These are phyloP conservation scores for Hermodice carunculata DNA, from an alignment of 2,888 invertebrate species.

Conservation along the genomic window DNA sequence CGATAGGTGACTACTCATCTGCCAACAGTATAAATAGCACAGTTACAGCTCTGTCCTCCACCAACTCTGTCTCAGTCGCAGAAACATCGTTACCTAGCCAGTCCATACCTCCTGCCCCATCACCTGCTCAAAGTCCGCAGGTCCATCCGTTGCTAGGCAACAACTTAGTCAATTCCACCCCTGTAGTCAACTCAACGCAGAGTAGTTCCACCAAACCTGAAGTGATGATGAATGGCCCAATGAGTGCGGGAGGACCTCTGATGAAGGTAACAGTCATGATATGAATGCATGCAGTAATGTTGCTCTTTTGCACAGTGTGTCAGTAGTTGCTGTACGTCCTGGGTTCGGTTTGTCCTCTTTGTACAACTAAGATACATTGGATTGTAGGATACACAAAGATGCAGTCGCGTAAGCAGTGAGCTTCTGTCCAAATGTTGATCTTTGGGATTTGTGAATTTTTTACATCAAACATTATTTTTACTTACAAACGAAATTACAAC, in stretches of 20 bases:
- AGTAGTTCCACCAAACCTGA: conserved; percentile 16
- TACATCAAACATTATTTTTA: too few species aligned
- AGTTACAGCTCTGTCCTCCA: conserved; percentile 29
- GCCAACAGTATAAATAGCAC: conserved; percentile 28
- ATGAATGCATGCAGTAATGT: too few species aligned
- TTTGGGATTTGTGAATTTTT: too few species aligned
- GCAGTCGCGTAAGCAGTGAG: too few species aligned
- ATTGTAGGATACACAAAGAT: too few species aligned
- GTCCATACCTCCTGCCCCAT: conserved; percentile 74
- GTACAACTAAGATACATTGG: too few species aligned
- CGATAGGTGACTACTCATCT: conserved; percentile 57
- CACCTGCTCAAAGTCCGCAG: conserved; percentile 58
- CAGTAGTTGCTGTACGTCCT: too few species aligned
- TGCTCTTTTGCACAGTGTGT: too few species aligned
- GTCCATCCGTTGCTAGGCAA: conserved; percentile 10
- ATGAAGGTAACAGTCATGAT: too few species aligned
- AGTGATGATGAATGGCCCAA: conserved; percentile 72
- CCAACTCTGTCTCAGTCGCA: conserved; percentile 54
- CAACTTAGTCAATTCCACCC: conserved; percentile 35
- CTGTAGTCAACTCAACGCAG: conserved; percentile 47
- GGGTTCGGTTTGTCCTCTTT: too few species aligned
- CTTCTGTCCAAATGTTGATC: too few species aligned
- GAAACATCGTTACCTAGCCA: conserved; percentile 56
- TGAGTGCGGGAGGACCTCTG: conserved; percentile 58
- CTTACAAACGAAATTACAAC: too few species aligned